Evolutionary conservation across 2,113 vertebrate species (phyloP).

Genomic region (Scopus umbretta): DNA sequence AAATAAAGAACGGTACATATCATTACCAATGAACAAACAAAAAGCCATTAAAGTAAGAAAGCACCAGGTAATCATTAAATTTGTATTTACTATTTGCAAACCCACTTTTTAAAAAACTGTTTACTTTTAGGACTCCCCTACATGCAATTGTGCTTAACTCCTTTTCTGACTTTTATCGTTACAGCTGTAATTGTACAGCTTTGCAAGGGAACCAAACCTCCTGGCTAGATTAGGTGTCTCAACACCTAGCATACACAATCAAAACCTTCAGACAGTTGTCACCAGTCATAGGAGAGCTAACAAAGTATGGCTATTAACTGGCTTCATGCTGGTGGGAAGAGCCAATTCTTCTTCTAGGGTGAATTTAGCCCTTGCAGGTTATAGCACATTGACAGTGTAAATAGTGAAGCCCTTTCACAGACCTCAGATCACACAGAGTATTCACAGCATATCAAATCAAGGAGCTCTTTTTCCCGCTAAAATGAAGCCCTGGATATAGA

Average conservation of each 20-base stretch:
- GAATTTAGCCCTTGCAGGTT: not conserved
- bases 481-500: not conserved
- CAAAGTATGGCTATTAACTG: not conserved
- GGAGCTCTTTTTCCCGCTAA: not conserved
- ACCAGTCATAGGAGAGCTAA: not conserved
- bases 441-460: not conserved
- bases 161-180: not conserved
- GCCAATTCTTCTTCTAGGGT: not conserved
- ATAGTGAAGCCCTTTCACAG: not conserved
- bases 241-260: not conserved
- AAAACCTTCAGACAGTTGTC: not conserved
- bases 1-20: not conserved
- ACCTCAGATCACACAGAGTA: not conserved
- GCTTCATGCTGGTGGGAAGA: rapidly evolving
- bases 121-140: not conserved
- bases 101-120: not conserved
- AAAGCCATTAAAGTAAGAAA: not conserved
- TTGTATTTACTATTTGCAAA: not conserved
- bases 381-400: not conserved
- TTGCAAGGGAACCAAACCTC: not conserved
- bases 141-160: not conserved
- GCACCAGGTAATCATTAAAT: not conserved
- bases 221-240: not conserved
- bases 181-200: not conserved
- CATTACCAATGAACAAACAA: not conserved